Evolutionary conservation across 2,888 invertebrate genomes (phyloP), one percentile per base, ranked within the genome.

Genomic region (Halocaridina rubra): DNA sequence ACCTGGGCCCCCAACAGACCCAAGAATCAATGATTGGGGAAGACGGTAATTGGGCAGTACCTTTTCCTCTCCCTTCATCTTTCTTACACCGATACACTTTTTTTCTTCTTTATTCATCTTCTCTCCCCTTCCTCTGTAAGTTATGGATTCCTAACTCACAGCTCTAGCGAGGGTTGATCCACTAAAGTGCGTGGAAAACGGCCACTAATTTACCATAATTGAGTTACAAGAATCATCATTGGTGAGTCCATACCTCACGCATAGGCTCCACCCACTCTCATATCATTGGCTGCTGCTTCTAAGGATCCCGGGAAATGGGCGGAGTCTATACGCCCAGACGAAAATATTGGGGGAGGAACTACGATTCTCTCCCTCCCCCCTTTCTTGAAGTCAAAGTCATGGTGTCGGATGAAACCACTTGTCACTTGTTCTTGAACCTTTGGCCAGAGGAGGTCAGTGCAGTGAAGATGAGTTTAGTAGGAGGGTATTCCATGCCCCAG

Each of bases 401-500:
- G 80, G 75, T 80, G 80, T 76, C 74, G 24, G 29, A 46, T 10
- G 13, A 22, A 32, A 19, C 22, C 30, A 39, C 53, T 24, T 76
- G 85, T 57, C 85, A 85, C 85, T 85, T 76, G 85, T 76, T 39
- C 46, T 59, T 59, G 76, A 77, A 71, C 85, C 67, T 76, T 85
- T 80, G 78, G 80, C 22, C 80, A 24, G 77, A 80, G 32, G 76
- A 57, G 76, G 80, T 76, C 69, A 59, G 80, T 80, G 78, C 24
- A 4, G 81, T 82, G 80, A 75, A 75, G 77, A 88, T 88, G 88
- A 88, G 88, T 79, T 74, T 88, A 32, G 88, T 88, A 1, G 84
- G 88, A 53, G 88, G 88, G 33, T 88, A 85, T 64, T 72, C 85
- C 30, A 84, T 88, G 86, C 88, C 88, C 33, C 88, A 88, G 81